Evolutionary conservation across 2,113 vertebrate genomes (phyloP).

Genomic region (Percina caprodes): DNA sequence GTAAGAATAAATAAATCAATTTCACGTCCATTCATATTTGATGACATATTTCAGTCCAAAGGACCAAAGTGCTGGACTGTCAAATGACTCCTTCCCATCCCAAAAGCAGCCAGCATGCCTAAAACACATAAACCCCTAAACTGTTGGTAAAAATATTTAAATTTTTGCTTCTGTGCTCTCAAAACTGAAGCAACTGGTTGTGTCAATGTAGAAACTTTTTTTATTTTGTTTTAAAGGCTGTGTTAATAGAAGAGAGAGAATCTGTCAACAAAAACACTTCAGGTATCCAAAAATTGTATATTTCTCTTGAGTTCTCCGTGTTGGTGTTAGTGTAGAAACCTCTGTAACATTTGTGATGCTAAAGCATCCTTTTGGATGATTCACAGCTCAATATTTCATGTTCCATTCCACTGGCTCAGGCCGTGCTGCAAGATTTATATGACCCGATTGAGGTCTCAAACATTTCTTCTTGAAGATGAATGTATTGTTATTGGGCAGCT

Average conservation of each 20-base stretch:
- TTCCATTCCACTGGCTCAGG: constrained; percentile 50
- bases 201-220: neutral
- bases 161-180: too few relatives aligned
- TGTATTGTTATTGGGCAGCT: constrained; percentile 48
- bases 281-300: neutral
- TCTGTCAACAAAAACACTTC: constrained; percentile 11
- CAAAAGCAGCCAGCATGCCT: neutral
- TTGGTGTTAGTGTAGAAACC: constrained; percentile 21
- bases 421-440: constrained; percentile 51
- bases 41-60: neutral
- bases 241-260: neutral
- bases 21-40: too few relatives aligned
- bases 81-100: neutral
- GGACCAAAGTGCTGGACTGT: neutral
- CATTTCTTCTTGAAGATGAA: constrained; percentile 59
- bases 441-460: constrained; percentile 52
- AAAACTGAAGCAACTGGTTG: neutral
- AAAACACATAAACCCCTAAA: neutral
- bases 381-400: constrained; percentile 63
- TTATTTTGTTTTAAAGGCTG: neutral
- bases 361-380: constrained; percentile 54
- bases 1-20: too few relatives aligned
- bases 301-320: constrained; percentile 7
- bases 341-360: constrained; percentile 43
- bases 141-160: neutral